phyloP scores from a whole-genome alignment of 2,888 invertebrate species.

The Callimorpha dominula region DNA sequence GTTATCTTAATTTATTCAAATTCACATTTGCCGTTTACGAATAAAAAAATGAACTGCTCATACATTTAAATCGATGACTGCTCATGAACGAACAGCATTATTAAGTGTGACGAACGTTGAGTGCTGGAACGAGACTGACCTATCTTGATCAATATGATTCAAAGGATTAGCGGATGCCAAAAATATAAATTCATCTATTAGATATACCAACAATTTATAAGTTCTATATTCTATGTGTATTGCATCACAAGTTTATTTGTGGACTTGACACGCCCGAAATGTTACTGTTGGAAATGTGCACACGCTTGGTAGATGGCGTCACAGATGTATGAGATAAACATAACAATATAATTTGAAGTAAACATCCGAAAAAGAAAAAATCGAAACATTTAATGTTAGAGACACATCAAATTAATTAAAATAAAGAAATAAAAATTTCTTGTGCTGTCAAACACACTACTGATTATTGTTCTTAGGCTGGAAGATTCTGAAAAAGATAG shows the following conservation, averaged over 20 bases:
- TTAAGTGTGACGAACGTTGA: slow-evolving; percentile 9
- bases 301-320: slow-evolving; percentile 48
- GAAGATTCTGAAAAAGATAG: slow-evolving; percentile 3
- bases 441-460: slow-evolving; percentile 7
- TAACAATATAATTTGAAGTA: slow-evolving; percentile 12
- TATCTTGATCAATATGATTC: slow-evolving; percentile 31
- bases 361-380: not conserved
- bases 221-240: slow-evolving; percentile 55
- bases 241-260: slow-evolving; percentile 78
- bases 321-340: slow-evolving; percentile 34
- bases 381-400: not conserved
- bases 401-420: not conserved
- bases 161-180: slow-evolving; percentile 54
- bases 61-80: not conserved
- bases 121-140: slow-evolving; percentile 13
- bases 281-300: slow-evolving; percentile 51
- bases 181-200: slow-evolving; percentile 51
- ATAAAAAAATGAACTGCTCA: slow-evolving; percentile 21
- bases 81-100: slow-evolving; percentile 14
- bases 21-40: slow-evolving; percentile 35
- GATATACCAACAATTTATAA: slow-evolving; percentile 41
- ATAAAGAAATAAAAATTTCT: no score
- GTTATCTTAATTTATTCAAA: slow-evolving; percentile 71
- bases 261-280: slow-evolving; percentile 70
- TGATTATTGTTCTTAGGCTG: no score